Percentiles rank a stretch among this genome's conserved stretches.
These are phyloP conservation scores for Nemotelus pantherinus DNA, from an alignment of 2,888 invertebrate genomes.

Conservation along the genomic window DNA sequence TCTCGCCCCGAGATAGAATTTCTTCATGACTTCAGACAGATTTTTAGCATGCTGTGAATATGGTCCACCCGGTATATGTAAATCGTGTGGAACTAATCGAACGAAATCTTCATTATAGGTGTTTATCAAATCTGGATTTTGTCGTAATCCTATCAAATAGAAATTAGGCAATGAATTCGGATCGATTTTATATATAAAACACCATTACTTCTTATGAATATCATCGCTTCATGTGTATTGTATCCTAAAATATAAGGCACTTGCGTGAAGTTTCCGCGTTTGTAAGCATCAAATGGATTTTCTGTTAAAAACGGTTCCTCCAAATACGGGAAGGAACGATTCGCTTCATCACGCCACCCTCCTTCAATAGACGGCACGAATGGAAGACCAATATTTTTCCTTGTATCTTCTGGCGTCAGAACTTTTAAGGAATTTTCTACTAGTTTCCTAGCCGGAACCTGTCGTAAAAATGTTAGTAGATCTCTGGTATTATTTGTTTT, in stretches of 20 bases:
- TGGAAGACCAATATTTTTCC: slow-evolving; percentile 70
- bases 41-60: slow-evolving; percentile 59
- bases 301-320: slow-evolving; percentile 67
- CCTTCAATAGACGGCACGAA: slow-evolving; percentile 70
- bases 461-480: slow-evolving; percentile 69
- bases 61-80: slow-evolving; percentile 61
- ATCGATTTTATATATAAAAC: neutral
- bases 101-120: slow-evolving; percentile 69
- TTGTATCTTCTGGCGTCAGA: slow-evolving; percentile 67
- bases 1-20: slow-evolving; percentile 70
- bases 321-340: slow-evolving; percentile 60
- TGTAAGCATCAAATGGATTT: slow-evolving; percentile 65
- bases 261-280: slow-evolving; percentile 65
- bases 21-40: slow-evolving; percentile 66
- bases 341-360: slow-evolving; percentile 59
- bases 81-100: slow-evolving; percentile 69
- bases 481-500: slow-evolving; percentile 68
- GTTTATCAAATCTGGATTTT: slow-evolving; percentile 68
- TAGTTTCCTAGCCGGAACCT: slow-evolving; percentile 69
- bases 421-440: slow-evolving; percentile 70
- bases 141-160: slow-evolving; percentile 66
- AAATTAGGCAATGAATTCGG: neutral
- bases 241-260: slow-evolving; percentile 73
- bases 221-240: slow-evolving; percentile 74
- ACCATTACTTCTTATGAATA: slow-evolving; percentile 68